Percentiles rank a stretch among this genome's conserved stretches.
phyloP scores from a whole-genome alignment of 1,140 invertebrate species.

The Cotesia vestalis region DNA sequence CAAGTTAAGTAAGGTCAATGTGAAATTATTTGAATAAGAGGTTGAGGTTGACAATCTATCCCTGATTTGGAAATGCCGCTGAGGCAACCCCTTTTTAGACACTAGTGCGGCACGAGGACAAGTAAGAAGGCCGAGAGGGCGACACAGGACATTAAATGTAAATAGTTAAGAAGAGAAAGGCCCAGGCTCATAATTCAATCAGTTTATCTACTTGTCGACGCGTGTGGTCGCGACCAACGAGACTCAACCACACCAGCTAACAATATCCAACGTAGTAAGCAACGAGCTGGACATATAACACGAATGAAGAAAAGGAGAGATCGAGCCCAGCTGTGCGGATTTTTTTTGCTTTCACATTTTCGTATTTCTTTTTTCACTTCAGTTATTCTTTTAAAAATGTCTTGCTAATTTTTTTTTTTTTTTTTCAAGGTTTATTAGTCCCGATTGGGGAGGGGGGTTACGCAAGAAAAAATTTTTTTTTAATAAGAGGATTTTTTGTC shows the following conservation, averaged over 20 bases:
- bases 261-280: background rate
- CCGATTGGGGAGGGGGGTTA: too few relatives aligned
- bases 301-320: constrained; percentile 11
- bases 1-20: too few relatives aligned
- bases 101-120: background rate
- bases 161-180: constrained; percentile 46
- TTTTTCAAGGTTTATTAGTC: too few relatives aligned
- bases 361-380: constrained; percentile 52
- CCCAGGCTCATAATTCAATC: constrained; percentile 63
- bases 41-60: too few relatives aligned
- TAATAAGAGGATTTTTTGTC: too few relatives aligned
- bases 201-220: constrained; percentile 66
- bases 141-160: constrained; percentile 4
- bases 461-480: too few relatives aligned
- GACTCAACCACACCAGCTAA: constrained; percentile 25
- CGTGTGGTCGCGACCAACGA: constrained; percentile 58
- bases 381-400: constrained; percentile 42
- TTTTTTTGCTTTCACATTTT: constrained; percentile 26
- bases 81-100: too few relatives aligned
- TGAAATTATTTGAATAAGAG: too few relatives aligned
- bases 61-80: too few relatives aligned
- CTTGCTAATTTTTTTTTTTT: too few relatives aligned
- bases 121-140: background rate
- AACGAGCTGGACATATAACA: constrained; percentile 7
- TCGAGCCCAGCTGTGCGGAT: constrained; percentile 11